Conservation (phyloP, 2,113 vertebrate species). For the Hemiscyllium ocellatum region DNA sequence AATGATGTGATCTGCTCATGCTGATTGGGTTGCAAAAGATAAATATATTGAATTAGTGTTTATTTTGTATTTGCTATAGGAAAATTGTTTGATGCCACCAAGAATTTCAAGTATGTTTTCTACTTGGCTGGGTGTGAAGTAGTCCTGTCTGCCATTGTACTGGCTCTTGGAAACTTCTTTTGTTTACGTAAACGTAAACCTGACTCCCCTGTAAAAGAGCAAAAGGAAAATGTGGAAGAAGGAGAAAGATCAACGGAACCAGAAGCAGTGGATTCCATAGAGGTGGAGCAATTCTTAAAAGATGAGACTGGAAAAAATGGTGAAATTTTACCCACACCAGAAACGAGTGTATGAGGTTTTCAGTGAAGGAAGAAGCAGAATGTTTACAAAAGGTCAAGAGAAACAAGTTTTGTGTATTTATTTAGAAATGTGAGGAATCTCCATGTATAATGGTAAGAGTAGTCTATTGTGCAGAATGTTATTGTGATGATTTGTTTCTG, state of each 20-base stretch:
- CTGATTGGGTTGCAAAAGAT: not conserved
- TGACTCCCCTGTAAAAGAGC: slow-evolving; percentile 50
- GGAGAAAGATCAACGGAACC: slow-evolving; percentile 51
- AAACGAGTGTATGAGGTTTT: slow-evolving; percentile 62
- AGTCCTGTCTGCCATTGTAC: slow-evolving; percentile 63
- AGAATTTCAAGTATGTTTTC: slow-evolving; percentile 77
- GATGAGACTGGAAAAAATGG: slow-evolving; percentile 58
- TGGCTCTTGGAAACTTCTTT: slow-evolving; percentile 70
- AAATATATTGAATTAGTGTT: not conserved
- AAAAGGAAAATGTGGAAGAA: slow-evolving; percentile 43
- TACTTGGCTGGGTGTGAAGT: slow-evolving; percentile 81
- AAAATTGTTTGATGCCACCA: slow-evolving; percentile 72
- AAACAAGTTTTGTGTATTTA: slow-evolving; percentile 32
- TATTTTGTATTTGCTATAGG: slow-evolving; percentile 53
- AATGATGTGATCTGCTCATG: not conserved
- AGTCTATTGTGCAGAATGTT: slow-evolving; percentile 37
- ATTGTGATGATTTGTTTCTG: slow-evolving; percentile 30
- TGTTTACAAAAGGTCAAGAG: slow-evolving; percentile 15
- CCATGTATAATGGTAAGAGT: slow-evolving; percentile 27
- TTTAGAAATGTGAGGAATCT: slow-evolving; percentile 31
- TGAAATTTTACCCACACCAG: slow-evolving; percentile 57
- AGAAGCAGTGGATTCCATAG: slow-evolving; percentile 53
- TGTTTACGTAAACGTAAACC: slow-evolving; percentile 61
- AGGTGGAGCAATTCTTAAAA: slow-evolving; percentile 64
- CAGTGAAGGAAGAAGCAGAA: slow-evolving; percentile 26